These are phyloP conservation scores for Epinephelus fuscoguttatus DNA, from an alignment of 2,113 vertebrate genomes.

Conservation along the genomic window DNA sequence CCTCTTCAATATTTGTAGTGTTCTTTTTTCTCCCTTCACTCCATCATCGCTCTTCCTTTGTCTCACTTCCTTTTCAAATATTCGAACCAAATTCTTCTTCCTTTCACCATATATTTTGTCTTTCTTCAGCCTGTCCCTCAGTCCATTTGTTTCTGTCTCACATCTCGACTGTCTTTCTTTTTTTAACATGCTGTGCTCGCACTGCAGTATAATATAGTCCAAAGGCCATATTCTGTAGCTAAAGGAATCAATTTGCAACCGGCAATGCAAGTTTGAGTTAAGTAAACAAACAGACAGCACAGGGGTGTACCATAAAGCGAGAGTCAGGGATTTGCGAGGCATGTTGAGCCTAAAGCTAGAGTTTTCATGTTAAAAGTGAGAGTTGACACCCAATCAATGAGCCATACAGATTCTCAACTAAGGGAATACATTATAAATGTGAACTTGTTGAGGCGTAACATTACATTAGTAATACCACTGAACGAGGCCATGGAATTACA, in stretches of 20 bases:
- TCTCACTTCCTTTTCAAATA: slow-evolving; percentile 9
- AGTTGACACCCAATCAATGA: too few relatives aligned
- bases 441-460: too few relatives aligned
- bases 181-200: slow-evolving; percentile 3
- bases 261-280: not conserved
- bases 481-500: too few relatives aligned
- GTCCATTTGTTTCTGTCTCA: slow-evolving; percentile 15
- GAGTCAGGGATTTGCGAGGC: too few relatives aligned
- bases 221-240: too few relatives aligned
- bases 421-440: too few relatives aligned
- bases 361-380: too few relatives aligned
- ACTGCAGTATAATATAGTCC: not conserved
- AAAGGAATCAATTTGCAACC: not conserved
- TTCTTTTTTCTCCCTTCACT: not conserved
- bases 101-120: not conserved
- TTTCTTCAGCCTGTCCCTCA: not conserved
- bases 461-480: too few relatives aligned
- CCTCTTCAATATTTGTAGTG: not conserved
- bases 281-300: not conserved
- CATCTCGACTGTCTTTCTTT: not conserved
- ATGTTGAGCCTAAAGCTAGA: too few relatives aligned
- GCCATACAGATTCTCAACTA: too few relatives aligned
- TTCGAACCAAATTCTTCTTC: not conserved
- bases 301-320: too few relatives aligned
- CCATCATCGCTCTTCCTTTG: slow-evolving; percentile 9